Conservation (phyloP, 2,888 invertebrate species). For the Acronicta leporina region DNA sequence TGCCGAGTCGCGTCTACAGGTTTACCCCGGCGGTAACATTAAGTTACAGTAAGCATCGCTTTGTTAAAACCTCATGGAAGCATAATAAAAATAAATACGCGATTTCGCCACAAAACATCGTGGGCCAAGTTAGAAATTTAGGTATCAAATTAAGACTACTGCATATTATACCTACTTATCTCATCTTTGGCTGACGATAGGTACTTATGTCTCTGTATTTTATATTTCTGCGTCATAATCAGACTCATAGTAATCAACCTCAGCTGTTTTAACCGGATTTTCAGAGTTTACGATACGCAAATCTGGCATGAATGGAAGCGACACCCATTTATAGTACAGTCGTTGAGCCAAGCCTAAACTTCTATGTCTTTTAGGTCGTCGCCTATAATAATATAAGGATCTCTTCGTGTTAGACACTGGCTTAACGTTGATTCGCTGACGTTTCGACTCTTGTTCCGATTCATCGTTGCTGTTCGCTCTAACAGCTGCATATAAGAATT, state of each 20-base stretch:
- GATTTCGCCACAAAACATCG: too few species aligned
- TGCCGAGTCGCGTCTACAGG: too few species aligned
- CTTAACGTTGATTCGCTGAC: not conserved
- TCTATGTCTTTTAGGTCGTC: not conserved
- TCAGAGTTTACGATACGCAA: not conserved
- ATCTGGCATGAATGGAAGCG: not conserved
- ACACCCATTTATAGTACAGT: slow-evolving; percentile 15
- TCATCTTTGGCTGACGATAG: too few species aligned
- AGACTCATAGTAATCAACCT: not conserved
- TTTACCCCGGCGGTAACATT: too few species aligned
- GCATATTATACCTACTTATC: too few species aligned
- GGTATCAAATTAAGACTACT: too few species aligned
- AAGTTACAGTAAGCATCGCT: too few species aligned
- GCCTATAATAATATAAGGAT: not conserved
- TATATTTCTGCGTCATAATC: not conserved
- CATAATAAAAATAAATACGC: too few species aligned
- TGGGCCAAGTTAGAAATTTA: too few species aligned
- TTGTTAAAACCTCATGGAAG: too few species aligned
- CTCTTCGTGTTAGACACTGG: not conserved
- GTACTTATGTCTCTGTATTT: not conserved
- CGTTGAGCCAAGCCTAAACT: slow-evolving; percentile 1
- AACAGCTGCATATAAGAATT: slow-evolving; percentile 90
- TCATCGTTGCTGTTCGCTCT: slow-evolving; percentile 65
- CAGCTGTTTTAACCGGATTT: not conserved
- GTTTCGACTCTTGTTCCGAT: not conserved